Conservation (phyloP, 2,888 invertebrate genomes). For the Philereme vetulata region DNA sequence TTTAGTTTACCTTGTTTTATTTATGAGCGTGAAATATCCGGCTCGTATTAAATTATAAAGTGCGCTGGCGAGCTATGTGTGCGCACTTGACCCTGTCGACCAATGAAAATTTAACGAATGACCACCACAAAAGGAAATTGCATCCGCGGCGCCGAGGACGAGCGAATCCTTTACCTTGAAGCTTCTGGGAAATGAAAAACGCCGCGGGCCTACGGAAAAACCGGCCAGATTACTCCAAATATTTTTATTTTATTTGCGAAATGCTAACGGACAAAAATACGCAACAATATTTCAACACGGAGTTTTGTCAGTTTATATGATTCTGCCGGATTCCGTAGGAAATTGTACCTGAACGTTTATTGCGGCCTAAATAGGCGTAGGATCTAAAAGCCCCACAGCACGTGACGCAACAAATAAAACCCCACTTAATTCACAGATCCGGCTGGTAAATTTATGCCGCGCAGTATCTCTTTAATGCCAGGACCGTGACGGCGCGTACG, state of each 20-base stretch:
- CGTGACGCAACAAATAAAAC: constrained; percentile 80
- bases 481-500: constrained; percentile 77
- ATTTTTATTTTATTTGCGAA: constrained; percentile 41
- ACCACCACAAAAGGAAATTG: constrained; percentile 70
- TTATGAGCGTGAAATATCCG: constrained; percentile 59
- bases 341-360: constrained; percentile 54
- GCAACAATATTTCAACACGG: constrained; percentile 30
- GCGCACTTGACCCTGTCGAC: constrained; percentile 56
- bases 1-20: constrained; percentile 60
- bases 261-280: constrained; percentile 34
- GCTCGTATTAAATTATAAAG: constrained; percentile 62
- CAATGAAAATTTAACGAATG: constrained; percentile 73
- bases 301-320: constrained; percentile 38
- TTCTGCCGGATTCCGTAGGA: constrained; percentile 37
- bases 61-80: constrained; percentile 43
- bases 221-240: constrained; percentile 38
- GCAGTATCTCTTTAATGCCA: constrained; percentile 77
- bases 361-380: constrained; percentile 56
- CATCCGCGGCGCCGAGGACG: constrained; percentile 53
- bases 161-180: constrained; percentile 60
- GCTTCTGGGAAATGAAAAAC: constrained; percentile 52
- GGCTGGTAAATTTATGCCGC: constrained; percentile 76
- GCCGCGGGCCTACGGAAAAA: constrained; percentile 45
- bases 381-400: constrained; percentile 58
- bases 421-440: constrained; percentile 79